phyloP scores from a whole-genome alignment of 1,140 invertebrate species.

The Euwallacea fornicatus region DNA sequence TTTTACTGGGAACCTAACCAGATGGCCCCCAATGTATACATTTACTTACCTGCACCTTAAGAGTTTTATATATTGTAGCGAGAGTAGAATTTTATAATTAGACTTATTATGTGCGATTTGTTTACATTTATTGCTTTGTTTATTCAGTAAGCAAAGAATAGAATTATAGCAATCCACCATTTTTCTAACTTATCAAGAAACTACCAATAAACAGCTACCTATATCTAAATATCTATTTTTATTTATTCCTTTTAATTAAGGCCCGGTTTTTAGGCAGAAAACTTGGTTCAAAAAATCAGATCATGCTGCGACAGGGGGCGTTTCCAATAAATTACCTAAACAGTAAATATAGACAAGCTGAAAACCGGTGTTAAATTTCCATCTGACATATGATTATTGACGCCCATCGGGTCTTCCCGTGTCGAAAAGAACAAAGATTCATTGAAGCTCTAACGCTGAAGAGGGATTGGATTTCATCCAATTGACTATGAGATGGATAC shows the following conservation, averaged over 20 bases:
- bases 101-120: constrained; percentile 43
- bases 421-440: constrained; percentile 33
- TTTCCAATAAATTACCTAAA: constrained; percentile 23
- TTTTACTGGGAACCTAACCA: constrained; percentile 49
- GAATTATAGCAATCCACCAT: constrained; percentile 13
- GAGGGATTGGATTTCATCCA: constrained; percentile 28
- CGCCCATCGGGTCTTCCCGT: constrained; percentile 26
- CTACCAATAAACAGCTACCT: constrained; percentile 8
- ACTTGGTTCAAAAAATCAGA: no score
- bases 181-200: constrained; percentile 27
- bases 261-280: no score
- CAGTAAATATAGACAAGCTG: constrained; percentile 16
- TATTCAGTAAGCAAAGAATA: constrained; percentile 35
- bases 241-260: constrained; percentile 11
- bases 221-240: constrained; percentile 34
- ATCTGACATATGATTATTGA: constrained; percentile 33
- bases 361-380: constrained; percentile 31
- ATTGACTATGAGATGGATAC: constrained; percentile 29
- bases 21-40: constrained; percentile 52
- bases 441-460: constrained; percentile 30
- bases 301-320: constrained; percentile 7
- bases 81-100: constrained; percentile 46
- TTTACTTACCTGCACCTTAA: constrained; percentile 51
- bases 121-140: constrained; percentile 45
- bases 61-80: constrained; percentile 51